Conservation (phyloP, 2,113 vertebrate genomes). For the Paralichthys olivaceus region DNA sequence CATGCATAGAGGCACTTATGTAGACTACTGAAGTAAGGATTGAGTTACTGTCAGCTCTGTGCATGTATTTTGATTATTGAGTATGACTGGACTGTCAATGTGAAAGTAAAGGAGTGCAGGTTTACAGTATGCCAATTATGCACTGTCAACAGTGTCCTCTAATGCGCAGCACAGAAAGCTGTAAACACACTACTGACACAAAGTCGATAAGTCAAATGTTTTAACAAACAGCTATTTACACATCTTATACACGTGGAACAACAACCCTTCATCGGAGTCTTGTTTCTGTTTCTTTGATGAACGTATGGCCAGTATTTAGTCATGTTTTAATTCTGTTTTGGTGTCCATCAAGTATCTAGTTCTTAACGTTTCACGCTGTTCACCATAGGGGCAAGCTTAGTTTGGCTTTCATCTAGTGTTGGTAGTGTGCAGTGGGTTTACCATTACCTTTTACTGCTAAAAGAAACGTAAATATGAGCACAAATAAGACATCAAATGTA, state of each 20-base stretch:
- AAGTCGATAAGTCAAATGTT: neutral
- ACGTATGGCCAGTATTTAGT: neutral
- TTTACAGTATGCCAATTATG: constrained; percentile 14
- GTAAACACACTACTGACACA: constrained; percentile 3
- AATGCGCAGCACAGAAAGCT: neutral
- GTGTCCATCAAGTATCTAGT: neutral
- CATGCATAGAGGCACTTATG: constrained; percentile 25
- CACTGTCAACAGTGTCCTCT: neutral
- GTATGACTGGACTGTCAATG: constrained; percentile 6
- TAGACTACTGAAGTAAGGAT: constrained; percentile 19
- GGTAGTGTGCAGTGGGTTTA: too few relatives aligned
- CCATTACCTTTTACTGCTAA: too few relatives aligned
- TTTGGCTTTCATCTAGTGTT: too few relatives aligned
- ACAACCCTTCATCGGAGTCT: neutral
- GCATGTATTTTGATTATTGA: constrained; percentile 23
- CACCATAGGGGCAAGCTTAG: too few relatives aligned
- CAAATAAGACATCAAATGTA: too few relatives aligned
- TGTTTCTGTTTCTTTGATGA: neutral
- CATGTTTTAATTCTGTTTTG: neutral
- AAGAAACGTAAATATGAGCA: neutral
- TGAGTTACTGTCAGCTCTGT: constrained; percentile 30
- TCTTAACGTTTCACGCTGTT: neutral
- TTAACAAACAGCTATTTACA: neutral
- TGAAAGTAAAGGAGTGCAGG: neutral
- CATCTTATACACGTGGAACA: neutral